Percentiles rank a stretch among this genome's conserved stretches.
Conservation (phyloP, 2,113 vertebrate genomes). For the Oncorhynchus tshawytscha region DNA sequence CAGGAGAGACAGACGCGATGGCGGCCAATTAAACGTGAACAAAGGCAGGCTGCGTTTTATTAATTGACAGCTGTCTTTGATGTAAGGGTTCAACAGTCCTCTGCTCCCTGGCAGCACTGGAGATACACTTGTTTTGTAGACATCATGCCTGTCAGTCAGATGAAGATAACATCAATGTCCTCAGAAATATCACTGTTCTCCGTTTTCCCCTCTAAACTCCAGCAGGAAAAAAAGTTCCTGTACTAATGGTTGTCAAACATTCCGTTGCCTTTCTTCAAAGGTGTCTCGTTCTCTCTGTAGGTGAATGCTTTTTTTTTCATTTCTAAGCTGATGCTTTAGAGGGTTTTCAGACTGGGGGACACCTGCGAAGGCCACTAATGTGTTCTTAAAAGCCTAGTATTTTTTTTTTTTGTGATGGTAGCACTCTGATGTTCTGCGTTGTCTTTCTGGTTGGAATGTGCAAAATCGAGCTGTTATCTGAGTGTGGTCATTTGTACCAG, state of each 20-base stretch:
- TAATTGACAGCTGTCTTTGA: conserved; percentile 40
- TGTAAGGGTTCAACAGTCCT: conserved; percentile 34
- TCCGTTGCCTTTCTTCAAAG: too few species aligned
- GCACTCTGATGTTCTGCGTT: conserved; percentile 33
- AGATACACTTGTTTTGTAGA: background rate
- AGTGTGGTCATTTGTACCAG: background rate
- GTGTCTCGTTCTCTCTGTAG: background rate
- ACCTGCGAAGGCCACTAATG: conserved; percentile 39
- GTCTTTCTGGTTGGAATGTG: conserved; percentile 42
- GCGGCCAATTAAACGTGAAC: conserved; percentile 33
- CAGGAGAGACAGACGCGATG: conserved; percentile 29
- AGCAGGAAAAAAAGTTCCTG: background rate
- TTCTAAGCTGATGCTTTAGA: conserved; percentile 35
- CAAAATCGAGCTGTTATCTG: background rate
- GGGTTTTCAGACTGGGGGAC: conserved; percentile 25
- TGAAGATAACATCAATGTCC: conserved; percentile 33
- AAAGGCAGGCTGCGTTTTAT: conserved; percentile 27
- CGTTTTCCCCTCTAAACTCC: conserved; percentile 13
- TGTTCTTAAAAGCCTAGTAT: conserved; percentile 53
- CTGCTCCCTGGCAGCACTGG: background rate
- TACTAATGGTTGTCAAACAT: background rate
- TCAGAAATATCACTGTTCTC: conserved; percentile 17
- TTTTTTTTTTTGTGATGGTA: conserved; percentile 49
- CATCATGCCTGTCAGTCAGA: conserved; percentile 22
- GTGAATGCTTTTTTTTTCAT: background rate